These are phyloP conservation scores for Larimichthys crocea DNA, from an alignment of 2,113 vertebrate species.

Conservation along the genomic window DNA sequence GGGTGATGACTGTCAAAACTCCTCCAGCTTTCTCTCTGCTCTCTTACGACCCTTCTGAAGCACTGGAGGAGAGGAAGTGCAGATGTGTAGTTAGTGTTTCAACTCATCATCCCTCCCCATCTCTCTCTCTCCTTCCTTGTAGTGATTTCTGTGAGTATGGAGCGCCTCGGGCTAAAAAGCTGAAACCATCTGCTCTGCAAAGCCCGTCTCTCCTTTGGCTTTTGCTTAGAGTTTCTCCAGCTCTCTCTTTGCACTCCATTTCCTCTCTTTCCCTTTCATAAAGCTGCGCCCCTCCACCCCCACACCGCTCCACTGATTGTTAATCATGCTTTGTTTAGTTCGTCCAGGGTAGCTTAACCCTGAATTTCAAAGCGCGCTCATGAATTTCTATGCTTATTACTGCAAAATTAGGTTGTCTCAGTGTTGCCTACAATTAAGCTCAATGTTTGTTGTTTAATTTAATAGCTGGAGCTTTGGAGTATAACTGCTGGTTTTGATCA, in stretches of 20 bases:
- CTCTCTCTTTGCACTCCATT: conserved; percentile 24
- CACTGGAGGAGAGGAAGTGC: conserved; percentile 64
- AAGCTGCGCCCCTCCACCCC: neutral
- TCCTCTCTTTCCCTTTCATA: neutral
- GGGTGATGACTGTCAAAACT: conserved; percentile 64
- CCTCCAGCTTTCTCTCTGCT: conserved; percentile 36
- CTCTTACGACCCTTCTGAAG: conserved; percentile 37
- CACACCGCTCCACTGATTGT: neutral
- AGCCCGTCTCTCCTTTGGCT: conserved; percentile 69
- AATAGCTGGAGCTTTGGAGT: neutral
- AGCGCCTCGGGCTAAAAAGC: conserved; percentile 76
- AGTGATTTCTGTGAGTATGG: conserved; percentile 70
- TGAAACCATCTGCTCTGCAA: conserved; percentile 83
- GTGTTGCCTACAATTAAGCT: conserved; percentile 18
- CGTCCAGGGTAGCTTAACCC: neutral
- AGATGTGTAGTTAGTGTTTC: conserved; percentile 71
- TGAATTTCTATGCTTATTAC: neutral
- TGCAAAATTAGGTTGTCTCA: neutral
- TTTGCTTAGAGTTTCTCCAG: conserved; percentile 35
- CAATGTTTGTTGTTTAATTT: neutral
- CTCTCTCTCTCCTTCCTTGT: conserved; percentile 54
- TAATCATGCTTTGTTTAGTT: conserved; percentile 39
- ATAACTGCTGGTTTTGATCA: conserved; percentile 10
- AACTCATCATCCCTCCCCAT: conserved; percentile 52
- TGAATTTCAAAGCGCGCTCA: conserved; percentile 24